phyloP scores from a whole-genome alignment of 2,888 invertebrate species.

The Disparrhopalites patrizii region DNA sequence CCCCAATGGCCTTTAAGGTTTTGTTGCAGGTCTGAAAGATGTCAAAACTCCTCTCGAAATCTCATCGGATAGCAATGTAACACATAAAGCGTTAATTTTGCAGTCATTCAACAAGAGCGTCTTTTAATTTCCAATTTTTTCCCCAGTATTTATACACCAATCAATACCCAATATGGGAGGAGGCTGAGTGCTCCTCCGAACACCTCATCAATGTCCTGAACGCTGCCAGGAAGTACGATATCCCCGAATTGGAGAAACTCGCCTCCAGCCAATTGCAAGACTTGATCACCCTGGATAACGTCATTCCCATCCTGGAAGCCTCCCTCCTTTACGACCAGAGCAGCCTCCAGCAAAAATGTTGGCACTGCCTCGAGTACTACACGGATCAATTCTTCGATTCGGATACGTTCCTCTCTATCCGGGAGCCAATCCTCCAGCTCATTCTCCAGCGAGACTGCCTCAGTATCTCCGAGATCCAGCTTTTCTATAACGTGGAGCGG shows the following conservation, averaged over 20 bases:
- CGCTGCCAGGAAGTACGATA: neutral
- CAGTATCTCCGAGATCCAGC: slow-evolving; percentile 6
- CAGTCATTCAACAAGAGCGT: no score
- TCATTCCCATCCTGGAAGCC: neutral
- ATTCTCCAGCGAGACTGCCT: neutral
- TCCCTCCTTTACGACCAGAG: neutral
- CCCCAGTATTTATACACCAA: neutral
- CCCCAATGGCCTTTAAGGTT: neutral
- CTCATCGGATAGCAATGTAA: no score
- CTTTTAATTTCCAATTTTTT: neutral
- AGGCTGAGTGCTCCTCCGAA: neutral
- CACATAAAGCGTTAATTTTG: no score
- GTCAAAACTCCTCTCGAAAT: no score
- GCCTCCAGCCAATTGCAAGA: neutral
- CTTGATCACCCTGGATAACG: neutral
- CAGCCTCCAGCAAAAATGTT: neutral
- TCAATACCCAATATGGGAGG: neutral
- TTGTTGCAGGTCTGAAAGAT: slow-evolving; percentile 9
- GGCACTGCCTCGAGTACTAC: neutral
- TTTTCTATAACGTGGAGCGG: neutral
- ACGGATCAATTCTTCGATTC: neutral
- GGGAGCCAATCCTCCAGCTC: neutral
- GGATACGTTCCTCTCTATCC: neutral
- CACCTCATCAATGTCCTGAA: neutral
- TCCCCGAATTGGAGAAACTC: neutral